These are phyloP conservation scores for Hirudinaria manillensis DNA, from an alignment of 2,888 invertebrate species.

Conservation along the genomic window DNA sequence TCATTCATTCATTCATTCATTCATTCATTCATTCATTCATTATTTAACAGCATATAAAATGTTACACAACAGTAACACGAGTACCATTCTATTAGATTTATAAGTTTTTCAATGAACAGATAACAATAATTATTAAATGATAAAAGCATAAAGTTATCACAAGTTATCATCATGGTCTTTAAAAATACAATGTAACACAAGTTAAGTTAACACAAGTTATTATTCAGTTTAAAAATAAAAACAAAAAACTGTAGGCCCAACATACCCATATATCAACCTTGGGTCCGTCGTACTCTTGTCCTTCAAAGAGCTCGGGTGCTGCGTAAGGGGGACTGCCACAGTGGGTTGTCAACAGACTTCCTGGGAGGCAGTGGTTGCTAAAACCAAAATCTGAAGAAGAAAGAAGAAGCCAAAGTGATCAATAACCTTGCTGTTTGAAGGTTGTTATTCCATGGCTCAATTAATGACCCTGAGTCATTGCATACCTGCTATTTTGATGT, in stretches of 20 bases:
- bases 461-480: not conserved
- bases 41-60: too few relatives aligned
- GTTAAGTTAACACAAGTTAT: not conserved
- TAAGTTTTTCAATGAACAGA: too few relatives aligned
- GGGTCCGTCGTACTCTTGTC: conserved; percentile 89
- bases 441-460: not conserved
- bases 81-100: too few relatives aligned
- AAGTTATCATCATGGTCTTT: too few relatives aligned
- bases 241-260: not conserved
- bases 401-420: conserved; percentile 19
- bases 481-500: conserved; percentile 74
- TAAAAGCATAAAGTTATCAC: too few relatives aligned
- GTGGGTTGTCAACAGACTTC: conserved; percentile 83
- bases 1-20: conserved; percentile 26
- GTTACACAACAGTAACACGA: too few relatives aligned
- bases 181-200: too few relatives aligned
- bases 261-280: conserved; percentile 91
- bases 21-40: conserved; percentile 14
- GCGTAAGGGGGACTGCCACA: conserved; percentile 85
- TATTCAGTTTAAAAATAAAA: not conserved
- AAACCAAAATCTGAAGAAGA: conserved; percentile 86
- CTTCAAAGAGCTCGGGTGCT: conserved; percentile 90
- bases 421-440: not conserved
- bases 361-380: conserved; percentile 84
- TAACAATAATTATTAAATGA: too few relatives aligned